phyloP scores from a whole-genome alignment of 2,797 vertebrate species.

The Eulemur coronatus region DNA sequence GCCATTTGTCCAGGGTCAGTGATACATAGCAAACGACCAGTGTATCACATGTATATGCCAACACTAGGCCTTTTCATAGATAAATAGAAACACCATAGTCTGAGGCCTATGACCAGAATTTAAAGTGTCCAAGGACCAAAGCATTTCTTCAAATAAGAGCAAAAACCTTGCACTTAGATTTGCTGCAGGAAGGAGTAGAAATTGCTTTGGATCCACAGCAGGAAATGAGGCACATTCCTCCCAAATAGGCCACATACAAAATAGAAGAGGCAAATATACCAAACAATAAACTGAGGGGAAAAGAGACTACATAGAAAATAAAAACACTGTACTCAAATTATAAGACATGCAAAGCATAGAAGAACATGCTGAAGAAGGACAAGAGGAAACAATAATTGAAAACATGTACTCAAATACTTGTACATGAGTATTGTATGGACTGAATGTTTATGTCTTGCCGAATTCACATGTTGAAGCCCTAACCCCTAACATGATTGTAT shows the following conservation, averaged over 20 bases:
- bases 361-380: background rate
- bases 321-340: background rate
- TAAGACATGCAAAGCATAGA: background rate
- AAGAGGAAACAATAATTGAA: background rate
- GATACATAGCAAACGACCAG: background rate
- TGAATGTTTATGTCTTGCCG: too few relatives aligned
- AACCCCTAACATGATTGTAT: too few relatives aligned
- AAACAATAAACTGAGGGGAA: background rate
- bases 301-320: background rate
- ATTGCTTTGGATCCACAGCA: background rate
- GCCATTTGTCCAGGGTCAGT: background rate
- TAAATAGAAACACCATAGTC: background rate
- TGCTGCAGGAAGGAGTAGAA: background rate
- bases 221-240: background rate
- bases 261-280: background rate
- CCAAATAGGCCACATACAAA: background rate
- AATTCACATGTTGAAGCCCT: too few relatives aligned
- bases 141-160: background rate
- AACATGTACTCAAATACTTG: too few relatives aligned
- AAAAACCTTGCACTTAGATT: background rate
- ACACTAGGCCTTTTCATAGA: background rate
- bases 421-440: too few relatives aligned
- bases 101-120: background rate
- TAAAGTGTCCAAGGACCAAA: background rate
- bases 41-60: accelerated